phyloP scores from a whole-genome alignment of 1,140 invertebrate genomes.

The Danaus plexippus region DNA sequence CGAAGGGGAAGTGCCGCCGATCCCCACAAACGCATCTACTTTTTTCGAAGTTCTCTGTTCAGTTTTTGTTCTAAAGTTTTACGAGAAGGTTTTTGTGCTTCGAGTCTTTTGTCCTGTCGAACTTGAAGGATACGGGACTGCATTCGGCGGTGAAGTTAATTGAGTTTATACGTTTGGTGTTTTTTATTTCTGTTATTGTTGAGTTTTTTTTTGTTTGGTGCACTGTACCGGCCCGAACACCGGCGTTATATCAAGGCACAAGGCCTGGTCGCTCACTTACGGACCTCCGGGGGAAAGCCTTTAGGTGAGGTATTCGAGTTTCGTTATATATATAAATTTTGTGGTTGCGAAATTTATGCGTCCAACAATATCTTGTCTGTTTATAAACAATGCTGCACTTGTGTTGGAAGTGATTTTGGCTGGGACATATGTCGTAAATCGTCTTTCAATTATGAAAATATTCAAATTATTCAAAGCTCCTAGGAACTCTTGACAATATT shows the following conservation, averaged over 20 bases:
- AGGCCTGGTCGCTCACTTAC: conserved; percentile 56
- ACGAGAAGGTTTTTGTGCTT: conserved; percentile 60
- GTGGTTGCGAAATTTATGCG: conserved; percentile 11
- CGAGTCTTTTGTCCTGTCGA: conserved; percentile 49
- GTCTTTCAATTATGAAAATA: too few relatives aligned
- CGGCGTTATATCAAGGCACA: conserved; percentile 54
- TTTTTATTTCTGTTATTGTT: conserved; percentile 64
- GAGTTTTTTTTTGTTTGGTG: conserved; percentile 69
- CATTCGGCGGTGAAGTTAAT: conserved; percentile 54
- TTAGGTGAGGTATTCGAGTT: conserved; percentile 47
- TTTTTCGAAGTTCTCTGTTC: conserved; percentile 67
- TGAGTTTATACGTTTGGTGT: conserved; percentile 64
- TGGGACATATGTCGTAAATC: neutral
- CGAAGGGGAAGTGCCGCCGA: conserved; percentile 57
- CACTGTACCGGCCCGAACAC: conserved; percentile 62
- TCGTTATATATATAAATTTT: conserved; percentile 4
- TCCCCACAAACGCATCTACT: conserved; percentile 60
- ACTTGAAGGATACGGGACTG: conserved; percentile 54
- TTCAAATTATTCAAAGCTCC: too few relatives aligned
- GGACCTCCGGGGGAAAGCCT: conserved; percentile 60
- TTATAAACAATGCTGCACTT: conserved; percentile 20
- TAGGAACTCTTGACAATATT: neutral
- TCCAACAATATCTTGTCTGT: conserved; percentile 16
- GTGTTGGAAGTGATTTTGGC: neutral
- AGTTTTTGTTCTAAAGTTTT: conserved; percentile 68